Conservation (phyloP, 2,888 invertebrate species). For the Noctua comes region DNA sequence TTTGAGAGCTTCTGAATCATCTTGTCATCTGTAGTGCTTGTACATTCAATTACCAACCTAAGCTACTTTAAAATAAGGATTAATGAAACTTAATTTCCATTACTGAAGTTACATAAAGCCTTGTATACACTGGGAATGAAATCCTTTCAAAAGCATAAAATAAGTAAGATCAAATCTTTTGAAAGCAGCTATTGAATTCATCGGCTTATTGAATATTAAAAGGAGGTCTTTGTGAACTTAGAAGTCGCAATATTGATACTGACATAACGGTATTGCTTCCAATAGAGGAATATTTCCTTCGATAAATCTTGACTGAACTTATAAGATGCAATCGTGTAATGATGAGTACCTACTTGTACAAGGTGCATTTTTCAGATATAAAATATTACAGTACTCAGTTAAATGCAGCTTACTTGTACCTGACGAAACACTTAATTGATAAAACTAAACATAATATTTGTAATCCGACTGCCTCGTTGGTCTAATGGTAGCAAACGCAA, state of each 20-base stretch:
- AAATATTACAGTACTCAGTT: not conserved
- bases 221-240: slow-evolving; percentile 27
- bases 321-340: slow-evolving; percentile 20
- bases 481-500: no score
- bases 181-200: slow-evolving; percentile 29
- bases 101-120: not conserved
- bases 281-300: slow-evolving; percentile 23
- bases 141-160: not conserved
- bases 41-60: no score
- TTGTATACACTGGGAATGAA: not conserved
- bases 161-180: slow-evolving; percentile 6
- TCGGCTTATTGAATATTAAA: slow-evolving; percentile 24
- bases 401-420: not conserved
- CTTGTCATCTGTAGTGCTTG: no score
- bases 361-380: no score
- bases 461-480: not conserved
- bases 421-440: not conserved
- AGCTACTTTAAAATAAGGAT: not conserved
- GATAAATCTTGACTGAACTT: slow-evolving; percentile 33
- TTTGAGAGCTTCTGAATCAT: no score
- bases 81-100: not conserved
- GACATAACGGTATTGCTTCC: slow-evolving; percentile 34
- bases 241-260: slow-evolving; percentile 35
- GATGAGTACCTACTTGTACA: not conserved
- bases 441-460: not conserved